Evolutionary conservation across 2,797 vertebrate species (phyloP).

Genomic region (Cetoscarus ocellatus): DNA sequence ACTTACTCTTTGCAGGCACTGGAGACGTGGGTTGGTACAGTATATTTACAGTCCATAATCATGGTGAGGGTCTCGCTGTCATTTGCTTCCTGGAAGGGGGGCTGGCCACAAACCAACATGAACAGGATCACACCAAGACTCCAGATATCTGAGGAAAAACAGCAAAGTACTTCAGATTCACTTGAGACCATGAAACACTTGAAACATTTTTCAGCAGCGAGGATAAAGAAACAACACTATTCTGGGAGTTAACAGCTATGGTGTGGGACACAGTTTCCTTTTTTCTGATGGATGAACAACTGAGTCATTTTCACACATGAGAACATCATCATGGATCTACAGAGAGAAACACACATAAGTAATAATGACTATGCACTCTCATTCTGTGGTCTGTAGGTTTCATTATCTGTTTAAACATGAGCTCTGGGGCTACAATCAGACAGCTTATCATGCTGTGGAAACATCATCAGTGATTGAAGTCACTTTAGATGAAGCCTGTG

Average conservation of each 20-base stretch:
- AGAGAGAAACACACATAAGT: not conserved
- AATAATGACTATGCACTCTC: not conserved
- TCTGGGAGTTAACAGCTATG: not conserved
- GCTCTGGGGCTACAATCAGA: not conserved
- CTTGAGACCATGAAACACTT: not conserved
- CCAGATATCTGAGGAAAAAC: conserved; percentile 87
- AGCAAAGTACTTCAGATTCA: not conserved
- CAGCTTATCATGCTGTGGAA: not conserved
- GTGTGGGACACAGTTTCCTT: not conserved
- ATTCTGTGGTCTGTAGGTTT: not conserved
- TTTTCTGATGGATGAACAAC: too few relatives aligned
- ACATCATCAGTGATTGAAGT: not conserved
- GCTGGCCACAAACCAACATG: conserved; percentile 92
- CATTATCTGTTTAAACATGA: not conserved
- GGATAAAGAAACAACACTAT: not conserved
- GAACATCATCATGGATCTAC: too few relatives aligned
- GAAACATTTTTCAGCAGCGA: not conserved
- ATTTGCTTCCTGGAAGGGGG: conserved; percentile 92
- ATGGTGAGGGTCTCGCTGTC: conserved; percentile 94
- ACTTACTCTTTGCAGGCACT: conserved; percentile 89
- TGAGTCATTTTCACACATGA: too few relatives aligned
- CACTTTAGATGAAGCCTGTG: conserved; percentile 1
- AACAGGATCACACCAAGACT: conserved; percentile 92
- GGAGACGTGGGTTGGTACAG: conserved; percentile 85
- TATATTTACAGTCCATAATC: conserved; percentile 95